Percentiles rank a stretch among this genome's conserved stretches.
These are phyloP conservation scores for Melopsittacus undulatus DNA, from an alignment of 2,797 vertebrate species.

Conservation along the genomic window DNA sequence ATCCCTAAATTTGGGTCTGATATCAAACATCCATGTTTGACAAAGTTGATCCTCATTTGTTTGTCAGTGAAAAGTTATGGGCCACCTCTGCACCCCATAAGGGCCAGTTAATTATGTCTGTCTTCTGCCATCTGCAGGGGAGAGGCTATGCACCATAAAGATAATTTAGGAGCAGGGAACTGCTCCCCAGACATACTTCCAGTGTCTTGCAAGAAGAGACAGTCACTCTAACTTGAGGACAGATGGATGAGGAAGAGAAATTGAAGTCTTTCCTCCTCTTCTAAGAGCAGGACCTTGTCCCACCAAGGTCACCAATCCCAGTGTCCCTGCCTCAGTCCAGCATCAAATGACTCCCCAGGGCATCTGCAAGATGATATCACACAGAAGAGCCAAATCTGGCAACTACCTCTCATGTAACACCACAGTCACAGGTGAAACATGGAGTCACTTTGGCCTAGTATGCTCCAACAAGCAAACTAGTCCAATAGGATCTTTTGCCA, in stretches of 20 bases:
- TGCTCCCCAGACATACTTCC: neutral
- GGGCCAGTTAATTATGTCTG: neutral
- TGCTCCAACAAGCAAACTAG: neutral
- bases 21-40: fast-evolving
- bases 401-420: neutral
- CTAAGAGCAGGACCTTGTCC: neutral
- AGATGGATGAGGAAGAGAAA: neutral
- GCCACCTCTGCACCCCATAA: neutral
- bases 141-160: neutral
- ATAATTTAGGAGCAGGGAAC: neutral
- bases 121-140: neutral
- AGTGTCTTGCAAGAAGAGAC: neutral
- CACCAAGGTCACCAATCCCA: neutral
- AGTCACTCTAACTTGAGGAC: neutral
- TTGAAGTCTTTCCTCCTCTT: neutral
- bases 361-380: fast-evolving
- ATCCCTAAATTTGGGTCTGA: neutral
- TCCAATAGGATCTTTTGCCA: neutral
- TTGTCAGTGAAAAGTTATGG: neutral
- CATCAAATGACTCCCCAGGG: neutral
- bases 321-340: neutral
- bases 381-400: neutral
- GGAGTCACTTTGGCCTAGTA: neutral
- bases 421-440: fast-evolving
- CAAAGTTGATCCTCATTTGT: neutral